Conservation (phyloP, 2,888 invertebrate species). For the Diarsia mendica region DNA sequence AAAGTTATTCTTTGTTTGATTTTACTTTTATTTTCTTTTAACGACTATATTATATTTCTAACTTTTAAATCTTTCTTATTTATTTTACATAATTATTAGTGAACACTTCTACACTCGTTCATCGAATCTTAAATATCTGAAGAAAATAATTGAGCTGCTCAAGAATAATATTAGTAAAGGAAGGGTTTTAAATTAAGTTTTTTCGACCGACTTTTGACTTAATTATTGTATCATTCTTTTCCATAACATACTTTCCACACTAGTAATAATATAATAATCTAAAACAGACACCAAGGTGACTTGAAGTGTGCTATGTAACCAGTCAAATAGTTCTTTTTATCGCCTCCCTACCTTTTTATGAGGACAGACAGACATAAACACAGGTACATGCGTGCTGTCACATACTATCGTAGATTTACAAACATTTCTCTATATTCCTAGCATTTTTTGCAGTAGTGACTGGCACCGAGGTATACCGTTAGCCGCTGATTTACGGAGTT, state of each 20-base stretch:
- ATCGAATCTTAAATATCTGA: no score
- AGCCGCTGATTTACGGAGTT: constrained; percentile 23
- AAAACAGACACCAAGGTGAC: not conserved
- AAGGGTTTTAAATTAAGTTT: not conserved
- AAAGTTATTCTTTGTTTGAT: not conserved
- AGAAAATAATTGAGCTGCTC: not conserved
- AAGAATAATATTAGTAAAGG: not conserved
- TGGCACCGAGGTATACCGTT: constrained; percentile 45
- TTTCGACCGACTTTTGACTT: not conserved
- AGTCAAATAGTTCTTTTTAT: constrained; percentile 30
- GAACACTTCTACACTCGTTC: no score
- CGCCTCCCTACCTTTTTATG: constrained; percentile 15
- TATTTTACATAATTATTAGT: no score
- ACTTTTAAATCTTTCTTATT: no score
- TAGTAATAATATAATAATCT: not conserved
- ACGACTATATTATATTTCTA: not conserved
- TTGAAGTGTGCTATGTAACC: not conserved
- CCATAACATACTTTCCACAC: not conserved
- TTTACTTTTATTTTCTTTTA: not conserved
- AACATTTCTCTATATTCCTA: constrained; percentile 24
- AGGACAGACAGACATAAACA: constrained; percentile 25
- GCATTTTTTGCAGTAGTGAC: constrained; percentile 42
- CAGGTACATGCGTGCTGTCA: constrained; percentile 32
- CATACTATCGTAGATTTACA: constrained; percentile 21
- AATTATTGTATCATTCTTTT: not conserved